Conservation (phyloP, 2,888 invertebrate species). For the Clepsis dumicolana region DNA sequence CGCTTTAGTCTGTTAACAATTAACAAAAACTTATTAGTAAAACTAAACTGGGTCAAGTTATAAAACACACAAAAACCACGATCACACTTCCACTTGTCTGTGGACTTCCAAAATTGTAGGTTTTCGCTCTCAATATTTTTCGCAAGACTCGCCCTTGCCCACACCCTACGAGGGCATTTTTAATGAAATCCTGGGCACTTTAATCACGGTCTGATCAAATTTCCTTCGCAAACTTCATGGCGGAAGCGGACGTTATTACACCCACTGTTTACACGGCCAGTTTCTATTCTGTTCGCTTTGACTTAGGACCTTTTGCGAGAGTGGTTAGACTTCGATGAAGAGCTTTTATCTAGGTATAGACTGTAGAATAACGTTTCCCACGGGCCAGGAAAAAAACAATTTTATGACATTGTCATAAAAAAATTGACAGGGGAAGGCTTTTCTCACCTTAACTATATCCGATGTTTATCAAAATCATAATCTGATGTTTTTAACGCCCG, state of each 20-base stretch:
- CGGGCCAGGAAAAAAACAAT: no score
- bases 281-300: constrained; percentile 20
- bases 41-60: background rate
- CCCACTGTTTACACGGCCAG: constrained; percentile 38
- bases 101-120: background rate
- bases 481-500: no score
- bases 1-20: no score
- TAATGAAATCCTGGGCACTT: constrained; percentile 40
- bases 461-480: no score
- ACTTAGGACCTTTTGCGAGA: constrained; percentile 11
- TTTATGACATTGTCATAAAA: no score
- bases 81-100: background rate
- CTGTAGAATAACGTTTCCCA: no score
- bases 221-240: constrained; percentile 35
- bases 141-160: constrained; percentile 2
- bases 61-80: background rate
- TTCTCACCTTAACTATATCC: no score
- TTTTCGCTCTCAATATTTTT: background rate
- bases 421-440: no score
- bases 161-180: constrained; percentile 23
- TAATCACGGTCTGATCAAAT: constrained; percentile 42
- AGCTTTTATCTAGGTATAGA: no score
- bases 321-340: background rate
- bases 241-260: constrained; percentile 37
- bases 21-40: no score